Conservation (phyloP, 1,140 invertebrate genomes). For the Penaeus japonicus region DNA sequence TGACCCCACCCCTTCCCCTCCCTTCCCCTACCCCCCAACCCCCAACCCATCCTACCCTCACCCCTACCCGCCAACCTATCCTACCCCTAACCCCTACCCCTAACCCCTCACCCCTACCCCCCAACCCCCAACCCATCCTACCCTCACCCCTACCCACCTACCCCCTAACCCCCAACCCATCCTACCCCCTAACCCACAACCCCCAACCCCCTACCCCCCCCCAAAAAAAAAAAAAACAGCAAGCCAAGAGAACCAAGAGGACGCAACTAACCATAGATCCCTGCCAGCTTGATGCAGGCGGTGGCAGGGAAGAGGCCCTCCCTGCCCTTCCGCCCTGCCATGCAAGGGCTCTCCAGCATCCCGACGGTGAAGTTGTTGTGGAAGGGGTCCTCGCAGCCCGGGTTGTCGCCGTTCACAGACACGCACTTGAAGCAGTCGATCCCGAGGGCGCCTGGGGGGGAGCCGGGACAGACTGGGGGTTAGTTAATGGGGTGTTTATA, state of each 20-base stretch:
- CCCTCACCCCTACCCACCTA: no score
- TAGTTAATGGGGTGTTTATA: no score
- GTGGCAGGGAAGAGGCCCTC: conserved; percentile 95
- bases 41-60: no score
- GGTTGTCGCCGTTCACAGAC: conserved; percentile 86
- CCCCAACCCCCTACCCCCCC: not conserved
- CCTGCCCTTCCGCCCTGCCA: conserved; percentile 88
- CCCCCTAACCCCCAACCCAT: not conserved
- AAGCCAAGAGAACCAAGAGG: not conserved
- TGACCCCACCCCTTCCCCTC: no score
- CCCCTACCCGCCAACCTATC: no score
- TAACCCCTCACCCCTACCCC: no score
- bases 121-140: no score
- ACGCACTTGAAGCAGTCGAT: conserved; percentile 98
- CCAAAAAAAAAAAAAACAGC: no score
- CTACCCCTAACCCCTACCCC: no score
- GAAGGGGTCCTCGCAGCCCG: conserved; percentile 94
- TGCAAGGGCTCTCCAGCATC: conserved; percentile 88
- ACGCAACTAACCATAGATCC: conserved; percentile 76
- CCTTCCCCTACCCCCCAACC: no score
- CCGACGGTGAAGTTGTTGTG: conserved; percentile 88
- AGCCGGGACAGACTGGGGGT: no score
- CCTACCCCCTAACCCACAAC: not conserved
- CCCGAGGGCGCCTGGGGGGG: conserved; percentile 64
- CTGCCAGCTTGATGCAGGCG: conserved; percentile 93